These are phyloP conservation scores for Colius striatus DNA, from an alignment of 2,113 vertebrate genomes.

Conservation along the genomic window DNA sequence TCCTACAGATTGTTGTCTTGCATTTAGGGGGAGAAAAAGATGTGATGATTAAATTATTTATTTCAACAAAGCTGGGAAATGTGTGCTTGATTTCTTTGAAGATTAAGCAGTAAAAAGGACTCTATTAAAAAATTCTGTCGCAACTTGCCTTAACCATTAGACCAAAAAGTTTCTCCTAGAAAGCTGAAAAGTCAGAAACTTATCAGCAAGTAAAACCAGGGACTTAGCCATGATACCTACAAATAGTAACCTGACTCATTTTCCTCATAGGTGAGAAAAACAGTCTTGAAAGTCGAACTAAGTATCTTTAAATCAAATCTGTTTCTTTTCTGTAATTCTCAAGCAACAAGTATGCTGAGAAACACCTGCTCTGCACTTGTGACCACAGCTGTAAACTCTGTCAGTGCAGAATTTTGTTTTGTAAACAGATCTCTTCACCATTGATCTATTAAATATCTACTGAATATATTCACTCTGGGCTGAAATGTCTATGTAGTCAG, in stretches of 20 bases:
- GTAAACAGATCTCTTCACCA: not conserved
- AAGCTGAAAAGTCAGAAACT: not conserved
- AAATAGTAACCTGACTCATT: not conserved
- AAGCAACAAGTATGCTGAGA: not conserved
- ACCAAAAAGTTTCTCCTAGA: not conserved
- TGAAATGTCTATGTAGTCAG: not conserved
- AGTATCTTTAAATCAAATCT: not conserved
- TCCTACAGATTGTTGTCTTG: not conserved
- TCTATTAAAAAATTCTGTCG: not conserved
- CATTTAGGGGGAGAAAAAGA: not conserved
- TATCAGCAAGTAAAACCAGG: not conserved
- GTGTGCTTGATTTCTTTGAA: not conserved
- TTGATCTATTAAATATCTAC: not conserved
- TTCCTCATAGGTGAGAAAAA: not conserved
- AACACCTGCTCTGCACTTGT: not conserved
- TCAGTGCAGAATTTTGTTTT: not conserved
- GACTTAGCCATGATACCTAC: not conserved
- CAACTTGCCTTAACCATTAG: not conserved
- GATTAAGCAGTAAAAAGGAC: not conserved
- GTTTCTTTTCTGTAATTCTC: not conserved
- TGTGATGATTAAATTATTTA: not conserved
- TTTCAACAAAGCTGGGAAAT: not conserved
- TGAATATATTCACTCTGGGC: not conserved
- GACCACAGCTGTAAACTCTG: not conserved
- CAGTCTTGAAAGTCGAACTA: not conserved